These are phyloP conservation scores for Gnathonemus echidnorhynchus DNA, from an alignment of 2,113 vertebrate genomes.

Conservation along the genomic window DNA sequence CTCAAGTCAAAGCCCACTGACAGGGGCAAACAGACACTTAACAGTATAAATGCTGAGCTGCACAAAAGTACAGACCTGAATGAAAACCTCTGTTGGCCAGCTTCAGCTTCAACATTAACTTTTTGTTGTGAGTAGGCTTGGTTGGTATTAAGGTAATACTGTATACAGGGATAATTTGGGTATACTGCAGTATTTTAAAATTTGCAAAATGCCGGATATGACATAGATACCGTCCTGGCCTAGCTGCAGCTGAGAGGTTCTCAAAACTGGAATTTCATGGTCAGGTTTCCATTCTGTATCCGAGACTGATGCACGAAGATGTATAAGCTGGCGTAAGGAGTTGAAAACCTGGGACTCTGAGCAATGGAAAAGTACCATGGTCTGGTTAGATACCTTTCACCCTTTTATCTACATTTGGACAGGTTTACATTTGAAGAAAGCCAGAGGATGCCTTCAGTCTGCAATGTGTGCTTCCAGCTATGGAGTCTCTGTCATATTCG, in stretches of 20 bases:
- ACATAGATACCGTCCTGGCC: neutral
- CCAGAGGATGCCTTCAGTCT: neutral
- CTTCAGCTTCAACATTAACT: too few relatives aligned
- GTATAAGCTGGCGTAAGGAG: neutral
- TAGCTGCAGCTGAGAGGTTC: neutral
- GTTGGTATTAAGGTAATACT: too few relatives aligned
- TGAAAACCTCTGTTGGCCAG: neutral
- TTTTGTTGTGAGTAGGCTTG: too few relatives aligned
- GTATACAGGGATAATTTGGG: too few relatives aligned
- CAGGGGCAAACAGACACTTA: neutral
- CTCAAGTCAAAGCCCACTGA: neutral
- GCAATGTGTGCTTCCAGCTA: neutral
- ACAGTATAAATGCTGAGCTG: neutral
- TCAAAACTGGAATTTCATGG: neutral
- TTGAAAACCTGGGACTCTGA: neutral
- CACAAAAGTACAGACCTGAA: neutral
- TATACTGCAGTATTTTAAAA: neutral
- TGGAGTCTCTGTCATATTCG: neutral
- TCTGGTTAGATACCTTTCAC: neutral
- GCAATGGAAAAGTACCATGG: neutral
- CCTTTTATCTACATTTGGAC: neutral
- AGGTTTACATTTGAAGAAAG: neutral
- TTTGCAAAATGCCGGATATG: neutral
- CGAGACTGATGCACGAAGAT: neutral
- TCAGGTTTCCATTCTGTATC: neutral